Evolutionary conservation across 2,797 vertebrate species (phyloP).

Genomic region (Acanthiza pusilla): DNA sequence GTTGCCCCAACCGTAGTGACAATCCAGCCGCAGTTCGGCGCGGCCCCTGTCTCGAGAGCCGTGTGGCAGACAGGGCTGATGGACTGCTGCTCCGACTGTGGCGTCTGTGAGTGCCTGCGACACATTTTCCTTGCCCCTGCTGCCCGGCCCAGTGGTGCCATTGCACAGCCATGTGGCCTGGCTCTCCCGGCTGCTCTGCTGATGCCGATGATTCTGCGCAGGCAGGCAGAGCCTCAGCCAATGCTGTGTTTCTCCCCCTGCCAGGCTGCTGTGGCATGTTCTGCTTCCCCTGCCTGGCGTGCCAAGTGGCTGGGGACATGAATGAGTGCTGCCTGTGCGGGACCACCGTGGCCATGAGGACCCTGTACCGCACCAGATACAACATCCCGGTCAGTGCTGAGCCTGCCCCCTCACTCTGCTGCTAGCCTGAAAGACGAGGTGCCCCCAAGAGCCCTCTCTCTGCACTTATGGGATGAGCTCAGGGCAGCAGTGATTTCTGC

Average conservation of each 20-base stretch:
- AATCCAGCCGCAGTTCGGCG: constrained; percentile 61
- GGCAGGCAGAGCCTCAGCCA: background rate
- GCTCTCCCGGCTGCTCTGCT: background rate
- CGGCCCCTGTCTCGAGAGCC: background rate
- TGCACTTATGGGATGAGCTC: background rate
- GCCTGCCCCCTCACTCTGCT: rapidly evolving
- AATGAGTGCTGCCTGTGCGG: constrained; percentile 84
- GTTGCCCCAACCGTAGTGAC: background rate
- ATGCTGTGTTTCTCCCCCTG: background rate
- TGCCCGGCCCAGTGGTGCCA: rapidly evolving
- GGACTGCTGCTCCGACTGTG: constrained; percentile 74
- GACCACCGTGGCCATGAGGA: constrained; percentile 71
- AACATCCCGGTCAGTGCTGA: constrained; percentile 79
- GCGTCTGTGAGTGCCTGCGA: constrained; percentile 75
- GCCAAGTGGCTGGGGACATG: constrained; percentile 80
- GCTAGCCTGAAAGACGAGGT: rapidly evolving
- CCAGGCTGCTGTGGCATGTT: constrained; percentile 74
- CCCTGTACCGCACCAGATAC: constrained; percentile 85
- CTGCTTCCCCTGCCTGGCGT: constrained; percentile 74
- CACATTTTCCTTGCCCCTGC: rapidly evolving
- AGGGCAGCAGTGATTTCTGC: background rate
- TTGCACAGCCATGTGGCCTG: background rate
- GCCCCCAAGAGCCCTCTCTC: rapidly evolving
- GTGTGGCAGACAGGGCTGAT: constrained; percentile 78
- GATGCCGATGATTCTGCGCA: rapidly evolving